Conservation (phyloP, 1,140 invertebrate genomes). For the Plutomurus gul region DNA sequence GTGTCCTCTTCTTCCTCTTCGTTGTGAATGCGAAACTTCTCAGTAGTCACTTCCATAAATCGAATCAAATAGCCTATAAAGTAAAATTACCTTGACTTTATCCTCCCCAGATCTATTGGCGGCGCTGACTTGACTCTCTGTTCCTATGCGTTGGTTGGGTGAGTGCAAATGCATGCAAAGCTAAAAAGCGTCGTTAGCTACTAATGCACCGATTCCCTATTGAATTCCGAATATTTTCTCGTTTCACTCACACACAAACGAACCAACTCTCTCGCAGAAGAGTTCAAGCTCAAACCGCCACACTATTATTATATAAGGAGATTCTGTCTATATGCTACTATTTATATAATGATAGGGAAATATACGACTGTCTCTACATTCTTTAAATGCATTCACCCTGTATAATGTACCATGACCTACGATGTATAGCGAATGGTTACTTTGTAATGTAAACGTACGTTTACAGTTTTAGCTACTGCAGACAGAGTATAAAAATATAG, state of each 20-base stretch:
- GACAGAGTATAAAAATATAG: too few species aligned
- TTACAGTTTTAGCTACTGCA: too few species aligned
- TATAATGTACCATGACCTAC: constrained; percentile 25
- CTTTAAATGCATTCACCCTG: constrained; percentile 17
- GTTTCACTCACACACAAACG: not conserved
- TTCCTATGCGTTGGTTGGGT: not conserved
- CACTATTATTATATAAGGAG: too few species aligned
- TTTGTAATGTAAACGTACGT: not conserved
- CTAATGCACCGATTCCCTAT: constrained; percentile 21
- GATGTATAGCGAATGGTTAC: not conserved
- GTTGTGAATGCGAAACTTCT: too few species aligned
- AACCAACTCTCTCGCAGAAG: not conserved
- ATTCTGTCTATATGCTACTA: not conserved
- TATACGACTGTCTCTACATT: constrained; percentile 19
- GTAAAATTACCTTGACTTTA: constrained; percentile 30
- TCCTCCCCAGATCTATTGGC: constrained; percentile 19
- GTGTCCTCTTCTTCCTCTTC: too few species aligned
- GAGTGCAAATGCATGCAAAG: constrained; percentile 28
- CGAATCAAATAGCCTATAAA: constrained; percentile 3
- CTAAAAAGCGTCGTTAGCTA: constrained; percentile 23
- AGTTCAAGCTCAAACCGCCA: not conserved
- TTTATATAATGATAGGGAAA: too few species aligned
- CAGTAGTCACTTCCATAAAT: constrained; percentile 30
- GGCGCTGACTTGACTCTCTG: not conserved
- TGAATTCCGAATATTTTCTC: constrained; percentile 20